phyloP scores from a whole-genome alignment of 2,888 invertebrate genomes.

The Macaria notata region DNA sequence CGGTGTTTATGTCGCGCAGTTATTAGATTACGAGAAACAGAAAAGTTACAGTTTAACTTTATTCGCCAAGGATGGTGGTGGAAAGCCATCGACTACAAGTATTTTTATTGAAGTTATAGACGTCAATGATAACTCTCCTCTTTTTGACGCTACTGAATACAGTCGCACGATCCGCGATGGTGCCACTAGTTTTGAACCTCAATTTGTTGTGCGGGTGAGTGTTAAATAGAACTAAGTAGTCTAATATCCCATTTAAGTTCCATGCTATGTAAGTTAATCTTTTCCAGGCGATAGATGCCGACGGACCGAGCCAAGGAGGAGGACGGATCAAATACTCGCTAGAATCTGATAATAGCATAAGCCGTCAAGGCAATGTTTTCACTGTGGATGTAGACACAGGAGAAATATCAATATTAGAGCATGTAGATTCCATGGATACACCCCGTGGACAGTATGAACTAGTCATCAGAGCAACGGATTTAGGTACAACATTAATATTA shows the following conservation, averaged over 20 bases:
- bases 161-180: conserved; percentile 89
- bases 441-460: conserved; percentile 88
- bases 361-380: conserved; percentile 83
- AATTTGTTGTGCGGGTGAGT: conserved; percentile 86
- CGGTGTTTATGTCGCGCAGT: conserved; percentile 84
- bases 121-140: conserved; percentile 89
- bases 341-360: conserved; percentile 86
- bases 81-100: conserved; percentile 86
- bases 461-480: conserved; percentile 86
- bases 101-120: conserved; percentile 87
- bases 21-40: conserved; percentile 90
- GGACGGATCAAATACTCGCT: conserved; percentile 86
- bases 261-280: background rate
- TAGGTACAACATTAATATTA: conserved; percentile 66
- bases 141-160: conserved; percentile 87
- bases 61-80: conserved; percentile 92
- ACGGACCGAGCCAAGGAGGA: conserved; percentile 88
- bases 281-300: conserved; percentile 87
- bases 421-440: conserved; percentile 88
- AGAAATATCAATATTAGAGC: conserved; percentile 84
- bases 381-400: conserved; percentile 86
- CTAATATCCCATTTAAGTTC: background rate
- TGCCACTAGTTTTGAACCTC: conserved; percentile 89
- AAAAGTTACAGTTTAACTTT: conserved; percentile 90
- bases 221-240: conserved; percentile 7